Evolutionary conservation across 1,140 invertebrate genomes (phyloP).

Genomic region (Mactra quadrangularis): DNA sequence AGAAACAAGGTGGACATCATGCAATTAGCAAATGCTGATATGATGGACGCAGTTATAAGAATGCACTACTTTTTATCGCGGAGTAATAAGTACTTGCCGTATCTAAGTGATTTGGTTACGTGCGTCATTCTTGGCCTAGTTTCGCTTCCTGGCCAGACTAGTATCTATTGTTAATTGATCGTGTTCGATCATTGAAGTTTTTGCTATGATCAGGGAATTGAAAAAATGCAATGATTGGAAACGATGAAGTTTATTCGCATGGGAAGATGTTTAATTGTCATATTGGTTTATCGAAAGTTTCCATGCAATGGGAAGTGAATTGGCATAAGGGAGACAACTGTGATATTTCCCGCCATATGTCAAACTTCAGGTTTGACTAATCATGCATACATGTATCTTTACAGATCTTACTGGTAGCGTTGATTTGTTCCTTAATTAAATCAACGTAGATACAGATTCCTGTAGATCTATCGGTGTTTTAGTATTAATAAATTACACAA

Average conservation of each 20-base stretch:
- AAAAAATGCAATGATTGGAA: not conserved
- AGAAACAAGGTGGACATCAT: too few relatives aligned
- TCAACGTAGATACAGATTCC: too few relatives aligned
- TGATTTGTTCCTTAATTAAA: too few relatives aligned
- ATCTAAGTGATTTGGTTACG: slow-evolving; percentile 41
- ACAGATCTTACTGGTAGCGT: too few relatives aligned
- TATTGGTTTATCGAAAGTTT: not conserved
- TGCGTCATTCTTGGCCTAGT: slow-evolving; percentile 59
- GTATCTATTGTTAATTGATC: slow-evolving; percentile 38
- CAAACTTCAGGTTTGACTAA: too few relatives aligned
- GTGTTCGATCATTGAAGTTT: slow-evolving; percentile 24
- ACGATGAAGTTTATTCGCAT: not conserved
- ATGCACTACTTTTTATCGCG: slow-evolving; percentile 23
- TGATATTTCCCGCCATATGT: slow-evolving; percentile 58
- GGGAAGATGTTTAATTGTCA: not conserved
- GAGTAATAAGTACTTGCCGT: slow-evolving; percentile 7
- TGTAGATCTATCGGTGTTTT: too few relatives aligned
- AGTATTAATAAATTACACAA: too few relatives aligned
- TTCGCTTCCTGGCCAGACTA: slow-evolving; percentile 57
- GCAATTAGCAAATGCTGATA: too few relatives aligned
- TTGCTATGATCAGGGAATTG: not conserved
- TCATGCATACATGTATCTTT: too few relatives aligned
- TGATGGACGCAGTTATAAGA: too few relatives aligned
- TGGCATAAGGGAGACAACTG: slow-evolving; percentile 19
- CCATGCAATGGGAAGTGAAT: slow-evolving; percentile 1